A percentile compares a stretch with the other conserved stretches of the same genome.
phyloP scores from a whole-genome alignment of 2,888 invertebrate species.

The Caenorhabditis uteleia region DNA sequence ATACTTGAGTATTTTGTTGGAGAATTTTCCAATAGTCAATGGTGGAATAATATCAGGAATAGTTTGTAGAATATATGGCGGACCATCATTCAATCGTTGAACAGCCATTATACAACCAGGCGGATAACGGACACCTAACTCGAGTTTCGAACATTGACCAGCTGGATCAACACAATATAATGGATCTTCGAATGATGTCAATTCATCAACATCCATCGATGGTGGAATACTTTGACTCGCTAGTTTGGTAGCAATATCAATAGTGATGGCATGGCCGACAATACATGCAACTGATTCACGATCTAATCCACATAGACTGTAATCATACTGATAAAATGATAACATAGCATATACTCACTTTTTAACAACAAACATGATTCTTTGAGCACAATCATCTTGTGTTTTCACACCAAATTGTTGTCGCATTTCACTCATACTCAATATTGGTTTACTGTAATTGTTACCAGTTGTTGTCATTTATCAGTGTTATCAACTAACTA shows the following conservation, averaged over 20 bases:
- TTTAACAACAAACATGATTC: conserved; percentile 26
- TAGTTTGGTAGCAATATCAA: conserved; percentile 21
- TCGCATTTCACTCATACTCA: conserved; percentile 17
- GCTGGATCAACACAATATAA: conserved; percentile 11
- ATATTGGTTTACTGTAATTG: conserved; percentile 31
- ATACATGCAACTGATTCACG: conserved; percentile 22
- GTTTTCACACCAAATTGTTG: conserved; percentile 15
- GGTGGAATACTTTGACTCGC: conserved; percentile 21
- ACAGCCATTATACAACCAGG: conserved; percentile 29
- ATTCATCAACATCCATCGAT: conserved; percentile 12
- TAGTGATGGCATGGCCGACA: conserved; percentile 35
- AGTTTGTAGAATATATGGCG: conserved; percentile 26
- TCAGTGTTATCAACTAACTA: conserved; percentile 7
- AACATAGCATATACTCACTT: conserved; percentile 6
- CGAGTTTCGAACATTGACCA: conserved; percentile 20
- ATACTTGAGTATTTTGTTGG: too few species aligned
- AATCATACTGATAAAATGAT: background rate
- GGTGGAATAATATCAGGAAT: conserved; percentile 31
- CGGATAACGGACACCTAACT: conserved; percentile 37
- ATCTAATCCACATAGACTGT: conserved; percentile 20
- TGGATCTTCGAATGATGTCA: conserved; percentile 32
- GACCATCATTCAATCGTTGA: conserved; percentile 23
- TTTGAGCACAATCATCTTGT: conserved; percentile 29
- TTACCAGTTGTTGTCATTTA: background rate
- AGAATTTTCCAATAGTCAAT: conserved; percentile 13